Evolutionary conservation across 1,140 invertebrate genomes (phyloP).

Genomic region (Diabrotica virgifera): DNA sequence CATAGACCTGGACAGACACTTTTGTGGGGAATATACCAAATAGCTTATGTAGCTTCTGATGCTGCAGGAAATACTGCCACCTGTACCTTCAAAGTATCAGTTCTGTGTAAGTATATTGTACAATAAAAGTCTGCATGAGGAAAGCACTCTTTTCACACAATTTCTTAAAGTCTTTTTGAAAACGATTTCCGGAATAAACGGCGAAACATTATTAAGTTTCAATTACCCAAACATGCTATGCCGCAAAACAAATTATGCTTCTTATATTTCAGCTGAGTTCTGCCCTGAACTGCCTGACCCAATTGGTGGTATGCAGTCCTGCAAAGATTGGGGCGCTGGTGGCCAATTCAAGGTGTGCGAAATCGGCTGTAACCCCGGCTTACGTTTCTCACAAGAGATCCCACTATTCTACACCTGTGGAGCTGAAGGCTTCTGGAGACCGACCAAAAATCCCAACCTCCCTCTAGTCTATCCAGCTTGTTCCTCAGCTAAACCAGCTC

Average conservation of each 20-base stretch:
- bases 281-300: constrained; percentile 85
- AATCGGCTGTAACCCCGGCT: constrained; percentile 80
- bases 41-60: constrained; percentile 92
- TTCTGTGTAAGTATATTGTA: constrained; percentile 60
- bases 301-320: constrained; percentile 83
- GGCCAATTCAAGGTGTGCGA: constrained; percentile 93
- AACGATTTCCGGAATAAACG: too few relatives aligned
- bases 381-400: constrained; percentile 85
- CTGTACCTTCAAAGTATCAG: constrained; percentile 92
- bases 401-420: constrained; percentile 96
- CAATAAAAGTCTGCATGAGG: too few relatives aligned
- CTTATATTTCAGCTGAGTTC: constrained; percentile 69
- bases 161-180: too few relatives aligned
- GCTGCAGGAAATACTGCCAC: constrained; percentile 85
- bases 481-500: constrained; percentile 78
- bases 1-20: constrained; percentile 88
- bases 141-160: too few relatives aligned
- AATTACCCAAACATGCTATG: too few relatives aligned
- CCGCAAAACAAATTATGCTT: too few relatives aligned
- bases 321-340: constrained; percentile 93
- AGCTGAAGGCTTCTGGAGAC: constrained; percentile 94
- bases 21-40: constrained; percentile 88
- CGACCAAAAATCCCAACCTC: constrained; percentile 72
- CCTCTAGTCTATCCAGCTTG: constrained; percentile 88
- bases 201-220: too few relatives aligned